Percentiles rank a stretch among this genome's conserved stretches.
Conservation (phyloP, 1,140 invertebrate species). For the Thaumetopoea pityocampa region DNA sequence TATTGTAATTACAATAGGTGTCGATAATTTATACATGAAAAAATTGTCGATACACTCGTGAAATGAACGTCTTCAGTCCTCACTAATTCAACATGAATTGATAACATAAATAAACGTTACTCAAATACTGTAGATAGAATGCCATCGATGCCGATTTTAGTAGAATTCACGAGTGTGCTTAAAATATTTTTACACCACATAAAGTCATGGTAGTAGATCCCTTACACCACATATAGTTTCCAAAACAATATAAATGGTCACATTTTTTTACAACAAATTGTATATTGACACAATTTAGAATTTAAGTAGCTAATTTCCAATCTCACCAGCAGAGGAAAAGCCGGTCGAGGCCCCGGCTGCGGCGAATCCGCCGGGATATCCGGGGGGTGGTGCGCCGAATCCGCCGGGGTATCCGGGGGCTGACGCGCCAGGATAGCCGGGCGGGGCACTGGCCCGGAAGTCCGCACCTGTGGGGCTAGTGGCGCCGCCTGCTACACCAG, state of each 20-base stretch:
- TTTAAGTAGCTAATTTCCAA: background rate
- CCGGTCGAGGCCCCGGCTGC: constrained; percentile 34
- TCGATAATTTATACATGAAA: too few species aligned
- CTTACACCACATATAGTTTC: too few species aligned
- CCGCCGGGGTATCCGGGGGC: constrained; percentile 31
- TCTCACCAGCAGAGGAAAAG: constrained; percentile 43
- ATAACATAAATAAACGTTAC: too few species aligned
- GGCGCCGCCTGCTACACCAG: constrained; percentile 25
- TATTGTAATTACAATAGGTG: too few species aligned
- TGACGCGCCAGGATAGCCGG: constrained; percentile 35
- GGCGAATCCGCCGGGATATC: constrained; percentile 48
- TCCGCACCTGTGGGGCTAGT: constrained; percentile 26
- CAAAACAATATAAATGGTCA: background rate
- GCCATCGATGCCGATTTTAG: too few species aligned
- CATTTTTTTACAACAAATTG: background rate
- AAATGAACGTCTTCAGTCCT: too few species aligned
- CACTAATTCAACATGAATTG: too few species aligned
- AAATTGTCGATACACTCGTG: too few species aligned
- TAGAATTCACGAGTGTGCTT: too few species aligned
- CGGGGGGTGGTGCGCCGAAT: constrained; percentile 23
- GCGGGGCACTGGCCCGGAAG: constrained; percentile 13
- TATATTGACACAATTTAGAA: constrained; percentile 14
- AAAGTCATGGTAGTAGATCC: too few species aligned
- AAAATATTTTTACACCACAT: too few species aligned
- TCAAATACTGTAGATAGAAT: too few species aligned